Evolutionary conservation across 2,797 vertebrate genomes (phyloP).

Genomic region (Halcyon leucocephala): DNA sequence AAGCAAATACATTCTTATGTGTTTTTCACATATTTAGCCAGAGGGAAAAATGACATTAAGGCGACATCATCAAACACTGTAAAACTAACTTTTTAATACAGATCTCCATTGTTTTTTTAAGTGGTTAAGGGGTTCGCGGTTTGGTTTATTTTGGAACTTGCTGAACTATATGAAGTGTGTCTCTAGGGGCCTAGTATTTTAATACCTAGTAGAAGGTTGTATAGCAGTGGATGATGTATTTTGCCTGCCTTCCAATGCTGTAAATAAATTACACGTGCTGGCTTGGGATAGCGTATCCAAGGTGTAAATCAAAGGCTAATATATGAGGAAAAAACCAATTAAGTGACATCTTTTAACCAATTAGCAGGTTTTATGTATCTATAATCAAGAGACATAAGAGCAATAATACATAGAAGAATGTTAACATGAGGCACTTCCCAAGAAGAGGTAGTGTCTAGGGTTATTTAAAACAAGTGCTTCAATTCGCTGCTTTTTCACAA

Average conservation of each 20-base stretch:
- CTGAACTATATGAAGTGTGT: slow-evolving; percentile 81
- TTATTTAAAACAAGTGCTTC: slow-evolving; percentile 80
- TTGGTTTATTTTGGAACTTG: slow-evolving; percentile 83
- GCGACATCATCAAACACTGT: slow-evolving; percentile 73
- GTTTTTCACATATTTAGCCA: slow-evolving; percentile 39
- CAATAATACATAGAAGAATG: neutral
- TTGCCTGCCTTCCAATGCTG: slow-evolving; percentile 78
- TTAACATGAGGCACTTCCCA: neutral
- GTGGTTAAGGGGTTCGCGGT: slow-evolving; percentile 74
- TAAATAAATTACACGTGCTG: slow-evolving; percentile 80
- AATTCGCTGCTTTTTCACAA: slow-evolving; percentile 83
- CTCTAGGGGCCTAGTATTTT: slow-evolving; percentile 80
- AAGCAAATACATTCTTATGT: slow-evolving; percentile 2
- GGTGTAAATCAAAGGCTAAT: slow-evolving; percentile 77
- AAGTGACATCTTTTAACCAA: neutral
- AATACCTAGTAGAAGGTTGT: slow-evolving; percentile 82
- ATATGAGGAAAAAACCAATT: slow-evolving; percentile 20
- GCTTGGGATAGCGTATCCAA: slow-evolving; percentile 56
- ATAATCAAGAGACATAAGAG: neutral
- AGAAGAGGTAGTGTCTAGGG: neutral
- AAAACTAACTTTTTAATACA: slow-evolving; percentile 78
- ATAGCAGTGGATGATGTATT: slow-evolving; percentile 84
- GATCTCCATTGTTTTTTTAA: slow-evolving; percentile 80
- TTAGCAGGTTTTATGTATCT: neutral
- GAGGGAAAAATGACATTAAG: slow-evolving; percentile 65